Evolutionary conservation across 2,113 vertebrate genomes (phyloP), one percentile per base, ranked within the genome.

Genomic region (Pyxicephalus adspersus): DNA sequence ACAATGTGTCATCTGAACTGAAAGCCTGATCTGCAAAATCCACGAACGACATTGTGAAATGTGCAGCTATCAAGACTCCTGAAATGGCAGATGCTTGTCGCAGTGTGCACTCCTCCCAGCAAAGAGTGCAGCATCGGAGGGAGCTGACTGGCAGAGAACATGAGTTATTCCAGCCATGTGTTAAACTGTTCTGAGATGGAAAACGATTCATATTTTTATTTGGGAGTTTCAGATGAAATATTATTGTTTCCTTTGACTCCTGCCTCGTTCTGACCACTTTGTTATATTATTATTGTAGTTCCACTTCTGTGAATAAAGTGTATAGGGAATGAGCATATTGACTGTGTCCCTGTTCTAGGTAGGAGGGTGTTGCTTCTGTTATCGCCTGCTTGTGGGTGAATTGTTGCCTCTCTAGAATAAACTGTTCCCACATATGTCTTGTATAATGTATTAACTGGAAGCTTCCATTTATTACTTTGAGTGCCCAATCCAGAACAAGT

Each of bases 1-100:
- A 95, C 91, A 92, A 92, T 83, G 84, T 95, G 25, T 84, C 94
- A 80, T 92, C 96, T 74, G 97, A 99, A 89, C 94, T 98, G 63
- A 98, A 99, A 86, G 96, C 96, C 89, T 99, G 92, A 98, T 50
- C 26, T 13, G 19, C 17, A 2, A 8, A 20, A 3, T 20, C 26
- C 25, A 25, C 16, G n/a, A 6, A 11, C 25, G 28, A 22, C 13
- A 13, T 57, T 8, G 19, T 22, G 57, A 25, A 50, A 45, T 19
- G 3, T 34, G 20, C 50, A 55, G 63, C 52, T 51, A 31, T 66
- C 23, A 13, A 50, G 52, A 80, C 54, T 20, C 25, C 6, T 11
- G n/a, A 19, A 70, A 68, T 61, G 65, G 19, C 31, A 11, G 25
- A 64, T 18, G 4, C 28, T 57, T 70, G 23, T 34, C 34, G 58